Conservation (phyloP, 2,113 vertebrate genomes). For the Struthio camelus region DNA sequence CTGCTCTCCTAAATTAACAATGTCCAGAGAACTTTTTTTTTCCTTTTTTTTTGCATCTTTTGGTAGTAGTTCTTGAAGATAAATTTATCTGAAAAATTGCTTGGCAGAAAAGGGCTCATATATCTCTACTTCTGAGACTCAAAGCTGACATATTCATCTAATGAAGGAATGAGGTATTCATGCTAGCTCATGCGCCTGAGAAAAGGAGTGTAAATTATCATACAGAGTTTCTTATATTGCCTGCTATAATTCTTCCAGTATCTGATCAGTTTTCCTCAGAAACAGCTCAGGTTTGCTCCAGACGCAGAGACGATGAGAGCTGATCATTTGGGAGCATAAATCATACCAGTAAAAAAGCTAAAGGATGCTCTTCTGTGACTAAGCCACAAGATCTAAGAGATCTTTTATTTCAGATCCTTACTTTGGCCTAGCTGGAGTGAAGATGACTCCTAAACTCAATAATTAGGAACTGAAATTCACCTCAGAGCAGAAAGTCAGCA, state of each 20-base stretch:
- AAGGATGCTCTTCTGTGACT: neutral
- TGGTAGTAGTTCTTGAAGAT: neutral
- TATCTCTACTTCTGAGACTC: neutral
- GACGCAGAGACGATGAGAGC: neutral
- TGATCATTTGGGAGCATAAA: neutral
- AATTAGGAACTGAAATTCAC: neutral
- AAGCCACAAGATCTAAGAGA: neutral
- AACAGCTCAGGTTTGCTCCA: neutral
- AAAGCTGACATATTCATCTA: neutral
- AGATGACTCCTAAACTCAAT: neutral
- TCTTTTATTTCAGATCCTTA: neutral
- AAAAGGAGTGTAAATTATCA: neutral
- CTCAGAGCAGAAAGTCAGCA: neutral
- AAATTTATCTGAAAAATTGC: neutral
- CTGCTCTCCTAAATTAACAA: neutral
- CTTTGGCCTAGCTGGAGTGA: neutral
- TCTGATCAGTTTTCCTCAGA: neutral
- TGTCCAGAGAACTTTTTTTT: neutral
- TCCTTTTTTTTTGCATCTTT: neutral
- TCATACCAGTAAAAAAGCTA: neutral
- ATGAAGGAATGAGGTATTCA: neutral
- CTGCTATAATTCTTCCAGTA: neutral
- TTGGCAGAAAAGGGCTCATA: neutral
- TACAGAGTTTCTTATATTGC: neutral
- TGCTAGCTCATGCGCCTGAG: neutral